Base-by-base conservation (phyloP, 92 coral and sea anemone species). In the Metridium senile region DNA sequence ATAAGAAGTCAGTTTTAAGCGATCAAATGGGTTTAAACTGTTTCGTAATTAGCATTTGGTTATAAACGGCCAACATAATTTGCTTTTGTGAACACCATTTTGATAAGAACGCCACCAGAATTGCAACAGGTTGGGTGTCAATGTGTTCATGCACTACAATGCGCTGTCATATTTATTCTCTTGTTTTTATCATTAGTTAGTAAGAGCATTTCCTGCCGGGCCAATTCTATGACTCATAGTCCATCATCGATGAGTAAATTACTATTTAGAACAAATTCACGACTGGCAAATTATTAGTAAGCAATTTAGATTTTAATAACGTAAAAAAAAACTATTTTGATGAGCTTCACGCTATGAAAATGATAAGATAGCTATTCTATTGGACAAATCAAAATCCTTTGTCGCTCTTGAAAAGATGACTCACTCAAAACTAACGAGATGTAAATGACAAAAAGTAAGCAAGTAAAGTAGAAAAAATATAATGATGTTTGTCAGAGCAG, bases 81-180 rank as follows among this genome's bases (percentile, higher is more conserved):
- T 68, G 64, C 49, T 32, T 66, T 31, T 65, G 25, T 39, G 35
- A 49, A 16, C 32, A 4, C 64, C n/a, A 23, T 77, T 62, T 17
- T 32, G 34, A 68, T 71, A 66, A 66, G 70, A 66, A 33, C 16
- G 71, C 82, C 72, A 66, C 73, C 82, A 66, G 82, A 66, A 53
- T 2, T 9, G 4, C 28, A 53, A 54, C 74, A 64, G 72, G 82
- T 68, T 49, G 64, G 53, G 26, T 64, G 45, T 63, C 69, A 63
- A 63, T 4, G 69, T 63, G 69, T n/a, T 7, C 31, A 4, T 11
- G 8, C 65, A n/a, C 31, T 16, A 59, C 65, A 59, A 59, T 21
- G 26, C 65, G 13, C 13, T 39, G 49, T 39, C 49, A 39, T 39
- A 39, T n/a, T n/a, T n/a, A n/a, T 39, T 39, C 49, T 39, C 13